Base-by-base conservation (phyloP, 2,113 vertebrate genomes). In the Fulmarus glacialis region DNA sequence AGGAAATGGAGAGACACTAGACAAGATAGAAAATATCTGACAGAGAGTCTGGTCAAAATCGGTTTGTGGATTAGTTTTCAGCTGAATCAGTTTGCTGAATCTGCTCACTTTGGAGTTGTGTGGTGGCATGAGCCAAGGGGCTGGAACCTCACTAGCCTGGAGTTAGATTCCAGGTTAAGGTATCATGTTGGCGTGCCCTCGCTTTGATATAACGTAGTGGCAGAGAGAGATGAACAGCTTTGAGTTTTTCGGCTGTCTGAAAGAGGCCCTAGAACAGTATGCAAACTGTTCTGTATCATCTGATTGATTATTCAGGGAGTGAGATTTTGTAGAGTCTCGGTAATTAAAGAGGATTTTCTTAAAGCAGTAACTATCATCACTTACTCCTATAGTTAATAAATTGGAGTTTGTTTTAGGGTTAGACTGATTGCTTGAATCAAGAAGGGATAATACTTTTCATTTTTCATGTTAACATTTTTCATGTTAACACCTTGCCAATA, bases 161-260 rank as follows among this genome's bases (percentile, higher is more conserved):
- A 45, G 8, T 62, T 82, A 24, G 60, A 32, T 71, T 74, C 42
- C 38, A n/a, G 30, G 30, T 36, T 70, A 30, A 66, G 45, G 36
- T 55, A 6, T 42, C 14, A 3, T 5, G 11, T 40, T 83, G 55
- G 17, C 17, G 6, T 8, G 47, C 38, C 34, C 43, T 60, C 0
- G 2, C n/a, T 66, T 82, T 55, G 19, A 4, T 24, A 34, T 1
- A 0, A 7, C 4, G 1, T 43, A 34, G 53, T 26, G 11, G 30
- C n/a, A 60, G 72, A 72, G 40, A 52, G 42, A 48, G 26, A 23
- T 2, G 19, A 74, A 56, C 20, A 58, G 48, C 42, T 58, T 75
- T 75, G 55, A 34, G 17, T 9, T 70, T 89, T 22, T 34, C 1
- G 0, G 26, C 32, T 55, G 27, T 50, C 32, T 89, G 48, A 86